phyloP scores from a whole-genome alignment of 2,888 invertebrate genomes.

The Periphyllus acericola region DNA sequence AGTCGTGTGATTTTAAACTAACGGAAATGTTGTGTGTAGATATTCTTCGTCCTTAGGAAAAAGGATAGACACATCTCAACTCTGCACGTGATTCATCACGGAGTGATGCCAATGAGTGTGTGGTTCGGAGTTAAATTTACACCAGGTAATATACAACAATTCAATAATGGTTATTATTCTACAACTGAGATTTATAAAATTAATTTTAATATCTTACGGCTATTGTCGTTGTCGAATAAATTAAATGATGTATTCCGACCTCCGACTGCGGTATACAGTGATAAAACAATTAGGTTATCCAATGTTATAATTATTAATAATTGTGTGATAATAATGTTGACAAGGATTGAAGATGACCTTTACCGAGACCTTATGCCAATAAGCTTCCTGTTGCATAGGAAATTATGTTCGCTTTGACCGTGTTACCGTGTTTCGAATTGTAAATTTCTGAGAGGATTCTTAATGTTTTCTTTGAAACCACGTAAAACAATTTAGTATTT shows the following conservation, averaged over 20 bases:
- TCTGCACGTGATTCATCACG: constrained; percentile 95
- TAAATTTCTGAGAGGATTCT: too few relatives aligned
- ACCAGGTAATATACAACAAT: constrained; percentile 73
- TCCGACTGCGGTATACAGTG: neutral
- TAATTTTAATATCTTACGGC: constrained; percentile 6
- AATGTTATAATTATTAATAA: constrained; percentile 33
- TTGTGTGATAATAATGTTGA: constrained; percentile 33
- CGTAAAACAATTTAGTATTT: neutral
- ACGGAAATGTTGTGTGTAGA: constrained; percentile 70
- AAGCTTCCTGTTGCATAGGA: constrained; percentile 42
- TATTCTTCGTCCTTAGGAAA: constrained; percentile 94
- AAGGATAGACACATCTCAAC: constrained; percentile 93
- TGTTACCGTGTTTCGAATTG: neutral
- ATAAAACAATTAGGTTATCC: neutral
- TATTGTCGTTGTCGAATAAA: neutral
- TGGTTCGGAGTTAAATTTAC: constrained; percentile 98
- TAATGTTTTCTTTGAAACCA: neutral
- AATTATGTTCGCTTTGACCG: neutral
- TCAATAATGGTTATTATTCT: neutral
- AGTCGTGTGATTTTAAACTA: neutral
- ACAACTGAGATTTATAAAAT: neutral
- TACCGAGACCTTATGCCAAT: constrained; percentile 47
- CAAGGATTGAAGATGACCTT: constrained; percentile 52
- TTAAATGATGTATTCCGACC: constrained; percentile 22
- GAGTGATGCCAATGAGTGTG: constrained; percentile 96